Evolutionary conservation across 35 echinoderm and acorn worm genomes (phyloP), one percentile per base, ranked within the genome.

Genomic region (Ptychodera flava): DNA sequence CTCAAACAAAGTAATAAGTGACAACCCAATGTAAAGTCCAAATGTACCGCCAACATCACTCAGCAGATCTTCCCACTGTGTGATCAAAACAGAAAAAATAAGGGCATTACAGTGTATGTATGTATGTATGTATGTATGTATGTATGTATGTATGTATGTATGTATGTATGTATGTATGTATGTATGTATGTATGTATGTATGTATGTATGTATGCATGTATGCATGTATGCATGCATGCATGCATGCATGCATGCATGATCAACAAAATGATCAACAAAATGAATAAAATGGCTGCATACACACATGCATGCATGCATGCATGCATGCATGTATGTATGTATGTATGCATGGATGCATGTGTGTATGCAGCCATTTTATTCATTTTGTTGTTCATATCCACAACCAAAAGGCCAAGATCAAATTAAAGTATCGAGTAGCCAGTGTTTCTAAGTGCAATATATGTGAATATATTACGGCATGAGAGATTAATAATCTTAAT

Each of bases 111-210:
- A n/a, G n/a, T n/a, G n/a, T n/a, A n/a, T n/a, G n/a, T n/a, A n/a
- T n/a, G n/a, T n/a, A n/a, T n/a, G n/a, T n/a, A n/a, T n/a, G n/a
- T n/a, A n/a, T n/a, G n/a, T n/a, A n/a, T n/a, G n/a, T n/a, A n/a
- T n/a, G n/a, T n/a, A n/a, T n/a, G n/a, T n/a, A n/a, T n/a, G n/a
- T n/a, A n/a, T n/a, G n/a, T n/a, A n/a, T n/a, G n/a, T n/a, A n/a
- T n/a, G n/a, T n/a, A n/a, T n/a, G n/a, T n/a, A n/a, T n/a, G n/a
- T n/a, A n/a, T n/a, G n/a, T n/a, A n/a, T n/a, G n/a, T n/a, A n/a
- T n/a, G n/a, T n/a, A n/a, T n/a, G 45, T 64, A 64, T 64, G 45
- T 64, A 64, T 64, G 45, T 64, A 64, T 64, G 45, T 64, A 64
- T 22, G 45, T 22, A 64, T 22, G 45, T 22, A 64, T 64, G 22